phyloP scores from a whole-genome alignment of 2,888 invertebrate genomes.

The Aphidoletes aphidimyza region DNA sequence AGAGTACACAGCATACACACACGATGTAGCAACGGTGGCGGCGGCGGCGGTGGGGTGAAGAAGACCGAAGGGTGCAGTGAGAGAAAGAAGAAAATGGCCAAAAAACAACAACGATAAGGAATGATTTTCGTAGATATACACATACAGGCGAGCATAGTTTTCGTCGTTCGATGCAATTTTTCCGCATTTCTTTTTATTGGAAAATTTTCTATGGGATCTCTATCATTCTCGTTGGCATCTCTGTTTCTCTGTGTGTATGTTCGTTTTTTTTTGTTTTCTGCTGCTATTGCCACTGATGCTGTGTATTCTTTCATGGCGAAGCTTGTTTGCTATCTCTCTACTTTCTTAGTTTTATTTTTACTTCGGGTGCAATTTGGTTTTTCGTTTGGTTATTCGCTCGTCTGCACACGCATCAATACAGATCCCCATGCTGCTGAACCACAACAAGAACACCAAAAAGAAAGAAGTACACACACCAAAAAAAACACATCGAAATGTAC shows the following conservation, averaged over 20 bases:
- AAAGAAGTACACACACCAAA: neutral
- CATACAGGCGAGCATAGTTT: no score
- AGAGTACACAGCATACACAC: no score
- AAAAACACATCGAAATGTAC: no score
- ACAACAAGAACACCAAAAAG: neutral
- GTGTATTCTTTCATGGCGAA: neutral
- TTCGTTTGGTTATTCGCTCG: slow-evolving; percentile 51
- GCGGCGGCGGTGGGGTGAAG: no score
- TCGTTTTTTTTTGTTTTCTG: neutral
- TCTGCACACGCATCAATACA: slow-evolving; percentile 34
- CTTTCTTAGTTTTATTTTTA: neutral
- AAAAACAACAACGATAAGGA: slow-evolving; percentile 48
- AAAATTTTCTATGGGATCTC: slow-evolving; percentile 45
- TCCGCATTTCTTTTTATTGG: slow-evolving; percentile 51
- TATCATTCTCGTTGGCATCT: no score
- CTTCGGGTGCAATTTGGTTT: slow-evolving; percentile 49
- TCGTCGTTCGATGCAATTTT: slow-evolving; percentile 34
- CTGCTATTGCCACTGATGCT: no score
- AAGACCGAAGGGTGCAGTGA: no score
- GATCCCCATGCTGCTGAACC: neutral
- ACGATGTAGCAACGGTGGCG: no score
- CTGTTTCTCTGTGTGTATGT: neutral
- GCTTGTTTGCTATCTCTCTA: slow-evolving; percentile 1
- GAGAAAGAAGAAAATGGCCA: slow-evolving; percentile 19
- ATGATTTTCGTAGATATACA: slow-evolving; percentile 45